A percentile compares a stretch with the other conserved stretches of the same genome.
Conservation (phyloP, 2,113 vertebrate species). For the Sus scrofa region DNA sequence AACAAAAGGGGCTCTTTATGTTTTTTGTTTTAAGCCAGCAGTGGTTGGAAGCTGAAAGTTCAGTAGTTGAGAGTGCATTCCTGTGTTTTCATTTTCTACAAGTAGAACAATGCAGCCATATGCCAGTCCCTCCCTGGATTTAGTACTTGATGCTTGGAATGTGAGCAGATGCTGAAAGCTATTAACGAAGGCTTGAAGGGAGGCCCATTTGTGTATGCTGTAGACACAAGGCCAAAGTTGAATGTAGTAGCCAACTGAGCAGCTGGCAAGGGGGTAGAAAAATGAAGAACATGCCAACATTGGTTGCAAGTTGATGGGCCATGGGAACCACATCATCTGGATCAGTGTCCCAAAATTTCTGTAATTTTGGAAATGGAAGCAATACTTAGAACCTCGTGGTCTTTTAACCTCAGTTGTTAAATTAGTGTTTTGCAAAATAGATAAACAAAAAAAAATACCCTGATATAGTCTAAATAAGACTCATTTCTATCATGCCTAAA, state of each 20-base stretch:
- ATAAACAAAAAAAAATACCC: background rate
- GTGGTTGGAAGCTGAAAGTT: conserved; percentile 48
- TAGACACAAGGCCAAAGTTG: conserved; percentile 64
- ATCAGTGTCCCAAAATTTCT: conserved; percentile 36
- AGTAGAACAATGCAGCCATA: conserved; percentile 65
- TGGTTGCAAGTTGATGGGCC: conserved; percentile 48
- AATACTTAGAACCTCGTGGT: background rate
- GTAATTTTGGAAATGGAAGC: conserved; percentile 54
- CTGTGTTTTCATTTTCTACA: conserved; percentile 58
- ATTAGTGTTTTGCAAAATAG: conserved; percentile 39
- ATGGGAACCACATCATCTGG: conserved; percentile 43
- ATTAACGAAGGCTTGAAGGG: conserved; percentile 63
- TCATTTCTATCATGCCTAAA: background rate
- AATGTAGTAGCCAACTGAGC: conserved; percentile 66
- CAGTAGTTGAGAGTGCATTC: background rate
- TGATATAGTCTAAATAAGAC: conserved; percentile 28
- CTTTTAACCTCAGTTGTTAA: conserved; percentile 43
- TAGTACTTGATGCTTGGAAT: conserved; percentile 64
- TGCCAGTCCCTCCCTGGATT: conserved; percentile 51
- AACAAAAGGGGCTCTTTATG: background rate
- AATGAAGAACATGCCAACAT: conserved; percentile 37
- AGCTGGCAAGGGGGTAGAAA: conserved; percentile 51
- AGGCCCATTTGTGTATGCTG: conserved; percentile 36
- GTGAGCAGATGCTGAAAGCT: conserved; percentile 71
- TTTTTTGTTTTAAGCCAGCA: conserved; percentile 38